phyloP scores from a whole-genome alignment of 2,113 vertebrate genomes.

The Urocitellus parryii region DNA sequence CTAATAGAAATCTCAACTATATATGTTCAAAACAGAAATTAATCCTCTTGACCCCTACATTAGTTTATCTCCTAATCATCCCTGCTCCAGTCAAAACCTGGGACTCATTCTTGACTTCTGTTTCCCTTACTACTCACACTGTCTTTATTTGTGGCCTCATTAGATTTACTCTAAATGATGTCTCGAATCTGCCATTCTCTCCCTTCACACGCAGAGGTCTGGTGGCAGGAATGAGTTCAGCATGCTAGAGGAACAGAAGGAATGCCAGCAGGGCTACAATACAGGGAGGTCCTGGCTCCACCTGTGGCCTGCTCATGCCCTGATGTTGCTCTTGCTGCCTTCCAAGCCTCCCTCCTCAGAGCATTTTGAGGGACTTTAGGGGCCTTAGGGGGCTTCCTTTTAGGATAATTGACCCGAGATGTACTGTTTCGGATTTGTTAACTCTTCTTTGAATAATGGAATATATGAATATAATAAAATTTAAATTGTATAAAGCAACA shows the following conservation, averaged over 20 bases:
- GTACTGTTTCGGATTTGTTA: slow-evolving; percentile 16
- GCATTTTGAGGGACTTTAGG: too few relatives aligned
- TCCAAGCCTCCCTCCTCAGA: background rate
- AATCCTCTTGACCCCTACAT: background rate
- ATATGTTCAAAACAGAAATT: background rate
- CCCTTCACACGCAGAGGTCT: background rate
- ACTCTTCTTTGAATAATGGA: slow-evolving; percentile 41
- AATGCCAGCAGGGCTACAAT: background rate
- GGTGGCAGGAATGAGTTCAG: background rate
- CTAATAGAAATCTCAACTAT: background rate
- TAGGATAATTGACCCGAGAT: background rate
- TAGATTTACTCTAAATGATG: background rate
- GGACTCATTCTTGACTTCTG: background rate
- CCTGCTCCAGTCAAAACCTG: background rate
- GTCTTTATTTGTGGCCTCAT: background rate
- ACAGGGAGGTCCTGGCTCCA: accelerated
- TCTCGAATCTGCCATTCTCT: background rate
- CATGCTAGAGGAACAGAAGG: accelerated
- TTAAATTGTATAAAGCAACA: slow-evolving; percentile 50
- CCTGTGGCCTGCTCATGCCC: background rate
- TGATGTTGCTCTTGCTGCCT: background rate
- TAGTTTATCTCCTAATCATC: background rate
- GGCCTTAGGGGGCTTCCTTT: background rate
- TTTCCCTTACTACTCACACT: background rate
- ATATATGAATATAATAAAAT: slow-evolving; percentile 48